phyloP scores from a whole-genome alignment of 2,113 vertebrate species.

The Baryphthengus martii region DNA sequence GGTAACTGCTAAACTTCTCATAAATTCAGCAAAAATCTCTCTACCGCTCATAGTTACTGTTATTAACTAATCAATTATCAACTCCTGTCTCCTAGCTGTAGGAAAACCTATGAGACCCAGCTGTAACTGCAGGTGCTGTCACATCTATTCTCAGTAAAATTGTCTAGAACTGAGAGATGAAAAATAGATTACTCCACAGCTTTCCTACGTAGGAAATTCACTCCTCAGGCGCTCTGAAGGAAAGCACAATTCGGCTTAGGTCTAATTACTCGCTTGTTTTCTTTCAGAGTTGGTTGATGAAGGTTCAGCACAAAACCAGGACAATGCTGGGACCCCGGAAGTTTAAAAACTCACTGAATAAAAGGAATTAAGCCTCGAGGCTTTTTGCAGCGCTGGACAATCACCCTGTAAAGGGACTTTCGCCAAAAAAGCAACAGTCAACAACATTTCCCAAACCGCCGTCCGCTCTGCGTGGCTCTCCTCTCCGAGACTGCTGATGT shows the following conservation, averaged over 20 bases:
- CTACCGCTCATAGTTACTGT: background rate
- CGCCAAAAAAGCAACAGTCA: background rate
- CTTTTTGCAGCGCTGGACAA: background rate
- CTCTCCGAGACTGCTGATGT: background rate
- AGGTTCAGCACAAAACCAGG: background rate
- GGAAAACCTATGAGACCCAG: background rate
- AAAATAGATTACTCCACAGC: too few relatives aligned
- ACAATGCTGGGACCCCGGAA: background rate
- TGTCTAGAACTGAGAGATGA: background rate
- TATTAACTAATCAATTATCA: background rate
- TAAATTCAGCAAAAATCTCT: background rate
- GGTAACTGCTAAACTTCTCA: background rate
- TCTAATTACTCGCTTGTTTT: background rate
- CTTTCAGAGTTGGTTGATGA: background rate
- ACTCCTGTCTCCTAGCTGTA: background rate
- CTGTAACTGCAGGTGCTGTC: background rate
- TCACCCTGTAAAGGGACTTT: background rate
- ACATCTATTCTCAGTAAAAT: background rate
- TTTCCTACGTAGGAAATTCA: too few relatives aligned
- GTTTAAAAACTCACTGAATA: background rate
- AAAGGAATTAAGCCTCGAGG: background rate
- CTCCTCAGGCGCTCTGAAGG: background rate
- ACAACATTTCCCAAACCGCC: background rate
- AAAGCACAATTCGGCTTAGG: background rate
- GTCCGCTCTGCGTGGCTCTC: background rate